Evolutionary conservation across 2,888 invertebrate species (phyloP), one percentile per base, ranked within the genome.

Genomic region (Heliconius ismenius): DNA sequence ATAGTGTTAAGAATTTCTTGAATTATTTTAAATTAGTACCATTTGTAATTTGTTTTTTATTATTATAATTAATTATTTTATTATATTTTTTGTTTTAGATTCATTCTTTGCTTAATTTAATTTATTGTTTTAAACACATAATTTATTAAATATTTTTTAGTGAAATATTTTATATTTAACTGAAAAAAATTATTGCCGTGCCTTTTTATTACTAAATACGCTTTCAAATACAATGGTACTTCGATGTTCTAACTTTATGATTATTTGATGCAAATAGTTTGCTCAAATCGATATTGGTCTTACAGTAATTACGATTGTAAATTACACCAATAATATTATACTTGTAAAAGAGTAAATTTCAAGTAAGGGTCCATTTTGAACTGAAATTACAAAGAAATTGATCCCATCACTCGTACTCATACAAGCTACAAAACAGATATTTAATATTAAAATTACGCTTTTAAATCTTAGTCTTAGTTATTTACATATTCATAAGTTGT

Each of bases 401-500:
- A 88, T 94, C 93, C 93, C 93, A 88, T 91, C 87, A 85, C 87
- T 87, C 87, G 85, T 90, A 87, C 85, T 83, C 83, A 85, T 90
- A 90, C 84, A 86, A 82, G 82, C 89, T 92, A 90, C 84, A 86
- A 85, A 87, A 88, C 82, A 85, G 83, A 86, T 88, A 86, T 84
- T 84, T 84, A 84, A 85, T 88, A 87, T 79, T 80, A 86, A 86
- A 89, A 88, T 87, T 89, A 90, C 85, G 85, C 84, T 88, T 84
- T 88, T 87, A 87, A 87, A 87, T 87, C 87, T 87, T 83, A 82
- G 78, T 83, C 86, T 32, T 32, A 86, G 85, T 78, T 92, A 91
- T 92, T 89, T 92, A 91, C 91, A 92, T 84, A 85, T 90, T 89
- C 84, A 78, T 91, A 89, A 89, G 86, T 89, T 87, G 87, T 86